Conservation (phyloP, 2,888 invertebrate genomes). For the Diploptera punctata region DNA sequence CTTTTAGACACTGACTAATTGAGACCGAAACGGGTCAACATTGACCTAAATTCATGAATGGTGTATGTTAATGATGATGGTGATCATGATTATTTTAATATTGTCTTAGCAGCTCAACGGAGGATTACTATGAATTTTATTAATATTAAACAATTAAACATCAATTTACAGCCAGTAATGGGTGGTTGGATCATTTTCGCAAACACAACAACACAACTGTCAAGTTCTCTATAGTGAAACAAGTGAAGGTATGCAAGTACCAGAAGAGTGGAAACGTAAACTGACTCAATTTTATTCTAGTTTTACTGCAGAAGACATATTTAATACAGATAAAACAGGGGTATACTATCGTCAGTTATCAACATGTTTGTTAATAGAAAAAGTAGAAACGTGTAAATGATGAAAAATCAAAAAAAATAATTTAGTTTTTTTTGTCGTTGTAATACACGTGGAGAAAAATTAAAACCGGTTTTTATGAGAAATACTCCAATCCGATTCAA, state of each 20-base stretch:
- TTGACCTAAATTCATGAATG: no score
- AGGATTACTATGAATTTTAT: no score
- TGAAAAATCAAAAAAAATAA: not conserved
- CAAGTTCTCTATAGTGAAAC: not conserved
- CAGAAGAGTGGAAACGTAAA: not conserved
- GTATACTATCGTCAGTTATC: not conserved
- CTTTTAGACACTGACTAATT: no score
- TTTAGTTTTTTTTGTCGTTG: not conserved
- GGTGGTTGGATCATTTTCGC: not conserved
- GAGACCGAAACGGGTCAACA: no score
- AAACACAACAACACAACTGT: not conserved
- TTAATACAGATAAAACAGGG: not conserved
- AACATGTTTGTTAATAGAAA: not conserved
- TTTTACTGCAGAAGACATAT: not conserved
- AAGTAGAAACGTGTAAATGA: not conserved
- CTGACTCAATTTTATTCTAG: not conserved
- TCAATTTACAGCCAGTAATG: not conserved
- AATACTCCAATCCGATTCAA: not conserved
- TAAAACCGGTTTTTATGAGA: not conserved
- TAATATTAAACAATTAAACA: not conserved
- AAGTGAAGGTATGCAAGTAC: not conserved
- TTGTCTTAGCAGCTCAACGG: no score
- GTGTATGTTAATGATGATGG: no score
- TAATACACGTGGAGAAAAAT: conserved; percentile 2
- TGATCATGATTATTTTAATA: no score